phyloP scores from a whole-genome alignment of 2,797 vertebrate genomes.

The Poecilia velifera region DNA sequence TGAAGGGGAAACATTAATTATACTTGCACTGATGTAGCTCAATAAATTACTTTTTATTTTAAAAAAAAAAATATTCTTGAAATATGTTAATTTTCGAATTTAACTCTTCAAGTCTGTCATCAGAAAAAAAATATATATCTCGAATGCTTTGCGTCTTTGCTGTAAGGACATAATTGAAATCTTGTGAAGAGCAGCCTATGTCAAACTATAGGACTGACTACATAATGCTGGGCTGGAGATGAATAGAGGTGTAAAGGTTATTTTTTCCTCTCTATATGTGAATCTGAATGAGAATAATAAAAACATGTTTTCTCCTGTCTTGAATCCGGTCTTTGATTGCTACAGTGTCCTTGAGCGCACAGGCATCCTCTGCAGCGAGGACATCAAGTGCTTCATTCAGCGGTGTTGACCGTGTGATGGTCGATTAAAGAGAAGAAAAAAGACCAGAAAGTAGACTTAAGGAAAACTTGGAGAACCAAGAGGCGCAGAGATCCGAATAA shows the following conservation, averaged over 20 bases:
- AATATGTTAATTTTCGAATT: background rate
- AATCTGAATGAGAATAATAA: conserved; percentile 9
- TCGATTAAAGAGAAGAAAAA: conserved; percentile 13
- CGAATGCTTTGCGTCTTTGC: conserved; percentile 3
- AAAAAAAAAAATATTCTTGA: background rate
- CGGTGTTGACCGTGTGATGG: conserved; percentile 21
- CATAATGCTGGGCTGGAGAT: conserved; percentile 18
- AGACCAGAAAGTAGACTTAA: background rate
- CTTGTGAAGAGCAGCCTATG: conserved; percentile 1
- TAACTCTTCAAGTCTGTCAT: background rate
- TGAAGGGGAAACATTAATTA: background rate
- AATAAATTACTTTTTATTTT: background rate
- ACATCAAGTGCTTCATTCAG: conserved; percentile 48
- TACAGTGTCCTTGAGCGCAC: conserved; percentile 59
- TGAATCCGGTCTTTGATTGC: conserved; percentile 46
- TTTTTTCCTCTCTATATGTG: background rate
- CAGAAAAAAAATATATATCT: background rate
- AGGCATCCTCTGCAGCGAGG: conserved; percentile 35
- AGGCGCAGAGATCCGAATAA: conserved; percentile 1
- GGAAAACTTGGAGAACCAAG: conserved; percentile 17
- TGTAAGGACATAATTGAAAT: background rate
- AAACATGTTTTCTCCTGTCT: conserved; percentile 14
- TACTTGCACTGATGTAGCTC: too few relatives aligned
- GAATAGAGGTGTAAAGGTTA: conserved; percentile 17
- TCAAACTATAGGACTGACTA: conserved; percentile 15